A percentile compares a stretch with the other conserved stretches of the same genome.
phyloP scores from a whole-genome alignment of 2,797 vertebrate genomes.

The Lemur catta region DNA sequence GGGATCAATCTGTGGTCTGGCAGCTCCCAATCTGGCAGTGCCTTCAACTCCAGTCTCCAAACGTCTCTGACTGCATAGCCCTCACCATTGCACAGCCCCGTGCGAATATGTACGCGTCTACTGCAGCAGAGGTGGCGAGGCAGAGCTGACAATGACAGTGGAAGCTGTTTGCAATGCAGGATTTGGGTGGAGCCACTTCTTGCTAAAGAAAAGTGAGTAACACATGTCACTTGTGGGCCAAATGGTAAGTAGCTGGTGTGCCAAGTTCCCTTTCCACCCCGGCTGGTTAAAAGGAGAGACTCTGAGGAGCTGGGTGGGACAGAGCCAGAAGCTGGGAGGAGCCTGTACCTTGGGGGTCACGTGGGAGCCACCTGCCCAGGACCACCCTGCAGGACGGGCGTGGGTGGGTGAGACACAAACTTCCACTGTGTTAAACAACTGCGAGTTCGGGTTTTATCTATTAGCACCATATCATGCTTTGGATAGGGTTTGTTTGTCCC shows the following conservation, averaged over 20 bases:
- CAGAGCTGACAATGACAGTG: too few species aligned
- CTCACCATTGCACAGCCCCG: neutral
- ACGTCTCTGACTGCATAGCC: neutral
- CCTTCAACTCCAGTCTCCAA: neutral
- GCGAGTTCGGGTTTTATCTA: neutral
- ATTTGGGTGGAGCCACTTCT: neutral
- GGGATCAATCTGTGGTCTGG: neutral
- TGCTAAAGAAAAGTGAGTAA: neutral
- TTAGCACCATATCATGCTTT: neutral
- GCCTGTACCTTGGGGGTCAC: neutral
- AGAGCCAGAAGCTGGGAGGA: neutral
- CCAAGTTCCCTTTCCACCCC: neutral
- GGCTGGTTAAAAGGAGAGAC: neutral
- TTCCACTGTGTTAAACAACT: neutral
- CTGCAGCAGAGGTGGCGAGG: rapidly evolving
- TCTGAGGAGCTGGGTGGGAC: neutral
- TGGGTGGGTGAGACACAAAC: neutral
- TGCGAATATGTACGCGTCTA: rapidly evolving
- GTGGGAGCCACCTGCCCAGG: neutral
- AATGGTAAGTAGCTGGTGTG: neutral
- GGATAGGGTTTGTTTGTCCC: neutral
- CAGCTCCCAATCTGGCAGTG: neutral
- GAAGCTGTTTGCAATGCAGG: neutral
- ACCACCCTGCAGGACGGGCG: rapidly evolving
- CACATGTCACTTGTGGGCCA: neutral